Percentiles rank a stretch among this genome's conserved stretches.
These are phyloP conservation scores for Pampusana beccarii DNA, from an alignment of 2,113 vertebrate genomes.

Conservation along the genomic window DNA sequence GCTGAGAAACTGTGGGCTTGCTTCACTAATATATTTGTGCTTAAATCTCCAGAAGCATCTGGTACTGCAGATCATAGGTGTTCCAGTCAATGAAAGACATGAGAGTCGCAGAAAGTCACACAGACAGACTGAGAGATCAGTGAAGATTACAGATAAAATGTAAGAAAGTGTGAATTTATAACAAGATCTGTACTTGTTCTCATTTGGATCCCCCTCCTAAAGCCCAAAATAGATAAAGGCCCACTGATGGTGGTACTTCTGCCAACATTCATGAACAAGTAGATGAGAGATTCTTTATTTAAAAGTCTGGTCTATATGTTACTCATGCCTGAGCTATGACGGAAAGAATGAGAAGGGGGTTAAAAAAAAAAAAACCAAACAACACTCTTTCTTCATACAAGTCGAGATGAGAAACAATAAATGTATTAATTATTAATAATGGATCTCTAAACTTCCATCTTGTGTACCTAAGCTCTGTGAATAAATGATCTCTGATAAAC, in stretches of 20 bases:
- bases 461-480: background rate
- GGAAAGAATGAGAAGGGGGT: background rate
- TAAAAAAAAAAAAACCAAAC: background rate
- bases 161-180: background rate
- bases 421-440: background rate
- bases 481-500: background rate
- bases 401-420: background rate
- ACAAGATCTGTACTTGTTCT: background rate
- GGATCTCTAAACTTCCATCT: background rate
- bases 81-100: background rate
- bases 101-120: background rate
- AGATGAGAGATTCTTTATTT: background rate
- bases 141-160: background rate
- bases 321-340: background rate
- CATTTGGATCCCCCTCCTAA: background rate
- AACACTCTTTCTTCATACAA: background rate
- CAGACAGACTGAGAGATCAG: background rate
- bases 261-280: background rate
- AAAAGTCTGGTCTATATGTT: background rate
- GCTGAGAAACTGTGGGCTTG: background rate
- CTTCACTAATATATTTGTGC: background rate
- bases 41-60: background rate
- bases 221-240: background rate
- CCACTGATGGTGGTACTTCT: background rate
- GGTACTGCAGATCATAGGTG: background rate